phyloP scores from a whole-genome alignment of 2,888 invertebrate genomes.

The Alcis repandata region DNA sequence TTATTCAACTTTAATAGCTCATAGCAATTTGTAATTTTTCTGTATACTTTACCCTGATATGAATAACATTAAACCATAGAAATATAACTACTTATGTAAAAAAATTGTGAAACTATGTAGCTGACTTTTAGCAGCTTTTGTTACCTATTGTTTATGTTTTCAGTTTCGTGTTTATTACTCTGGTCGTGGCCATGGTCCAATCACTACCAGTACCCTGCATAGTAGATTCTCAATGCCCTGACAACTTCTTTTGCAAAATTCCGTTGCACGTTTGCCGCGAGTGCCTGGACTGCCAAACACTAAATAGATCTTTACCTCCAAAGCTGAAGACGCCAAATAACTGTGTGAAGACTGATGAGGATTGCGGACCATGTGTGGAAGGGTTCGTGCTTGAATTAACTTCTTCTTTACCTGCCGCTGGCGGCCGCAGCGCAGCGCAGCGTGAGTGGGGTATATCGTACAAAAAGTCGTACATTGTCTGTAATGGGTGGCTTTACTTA shows the following conservation, averaged over 20 bases:
- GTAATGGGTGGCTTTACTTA: too few species aligned
- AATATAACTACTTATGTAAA: too few species aligned
- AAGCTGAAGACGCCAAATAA: not conserved
- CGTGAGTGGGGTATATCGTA: too few species aligned
- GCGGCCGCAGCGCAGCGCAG: too few species aligned
- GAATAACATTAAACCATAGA: too few species aligned
- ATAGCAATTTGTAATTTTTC: too few species aligned
- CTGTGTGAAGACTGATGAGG: constrained; percentile 11
- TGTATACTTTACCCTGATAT: too few species aligned
- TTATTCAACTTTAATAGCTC: too few species aligned
- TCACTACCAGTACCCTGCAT: constrained; percentile 6
- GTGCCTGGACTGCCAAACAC: constrained; percentile 10
- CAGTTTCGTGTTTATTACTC: not conserved
- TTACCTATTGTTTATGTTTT: not conserved
- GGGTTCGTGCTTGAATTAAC: constrained; percentile 1
- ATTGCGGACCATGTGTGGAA: constrained; percentile 13
- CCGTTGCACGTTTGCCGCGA: constrained; percentile 1
- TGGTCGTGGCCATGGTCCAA: not conserved
- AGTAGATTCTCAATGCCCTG: constrained; percentile 14
- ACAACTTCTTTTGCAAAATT: constrained; percentile 13
- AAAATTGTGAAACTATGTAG: too few species aligned
- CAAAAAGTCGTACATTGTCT: too few species aligned
- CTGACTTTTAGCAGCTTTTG: too few species aligned
- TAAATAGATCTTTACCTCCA: constrained; percentile 4
- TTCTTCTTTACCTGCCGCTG: too few species aligned